Evolutionary conservation across 2,113 vertebrate species (phyloP).

Genomic region (Thalassarche chlororhynchos): DNA sequence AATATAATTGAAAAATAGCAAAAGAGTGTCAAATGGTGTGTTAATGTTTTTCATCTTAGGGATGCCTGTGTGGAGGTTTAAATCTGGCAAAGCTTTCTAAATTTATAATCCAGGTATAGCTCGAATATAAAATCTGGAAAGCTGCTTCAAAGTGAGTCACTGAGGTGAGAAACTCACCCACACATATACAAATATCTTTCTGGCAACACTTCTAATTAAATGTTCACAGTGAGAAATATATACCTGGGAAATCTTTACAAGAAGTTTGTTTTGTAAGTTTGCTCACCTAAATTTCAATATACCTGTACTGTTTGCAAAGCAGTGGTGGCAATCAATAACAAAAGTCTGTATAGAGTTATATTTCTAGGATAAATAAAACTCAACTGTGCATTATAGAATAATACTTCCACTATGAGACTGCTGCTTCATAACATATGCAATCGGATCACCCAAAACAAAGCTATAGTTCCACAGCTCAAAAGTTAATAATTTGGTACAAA

Average conservation of each 20-base stretch:
- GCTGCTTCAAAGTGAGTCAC: background rate
- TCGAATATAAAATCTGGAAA: background rate
- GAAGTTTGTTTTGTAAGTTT: slow-evolving; percentile 1
- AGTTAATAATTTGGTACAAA: background rate
- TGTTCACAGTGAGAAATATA: background rate
- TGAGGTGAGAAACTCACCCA: background rate
- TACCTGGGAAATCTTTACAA: background rate
- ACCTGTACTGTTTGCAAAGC: background rate
- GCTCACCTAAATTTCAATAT: background rate
- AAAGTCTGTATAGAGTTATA: background rate
- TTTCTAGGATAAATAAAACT: background rate
- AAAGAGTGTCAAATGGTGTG: background rate
- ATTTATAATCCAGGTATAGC: background rate
- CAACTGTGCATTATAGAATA: background rate
- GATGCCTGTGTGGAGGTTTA: background rate
- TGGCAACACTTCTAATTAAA: slow-evolving; percentile 46
- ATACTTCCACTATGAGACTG: background rate
- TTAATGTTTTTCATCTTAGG: background rate
- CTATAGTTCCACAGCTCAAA: background rate
- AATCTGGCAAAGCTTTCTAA: slow-evolving; percentile 2
- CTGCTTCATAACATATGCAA: background rate
- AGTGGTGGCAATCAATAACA: background rate
- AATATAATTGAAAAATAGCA: background rate
- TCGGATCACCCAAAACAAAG: background rate
- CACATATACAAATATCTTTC: background rate